phyloP scores from a whole-genome alignment of 2,113 vertebrate genomes.

The Ptilorrhoa leucosticta region DNA sequence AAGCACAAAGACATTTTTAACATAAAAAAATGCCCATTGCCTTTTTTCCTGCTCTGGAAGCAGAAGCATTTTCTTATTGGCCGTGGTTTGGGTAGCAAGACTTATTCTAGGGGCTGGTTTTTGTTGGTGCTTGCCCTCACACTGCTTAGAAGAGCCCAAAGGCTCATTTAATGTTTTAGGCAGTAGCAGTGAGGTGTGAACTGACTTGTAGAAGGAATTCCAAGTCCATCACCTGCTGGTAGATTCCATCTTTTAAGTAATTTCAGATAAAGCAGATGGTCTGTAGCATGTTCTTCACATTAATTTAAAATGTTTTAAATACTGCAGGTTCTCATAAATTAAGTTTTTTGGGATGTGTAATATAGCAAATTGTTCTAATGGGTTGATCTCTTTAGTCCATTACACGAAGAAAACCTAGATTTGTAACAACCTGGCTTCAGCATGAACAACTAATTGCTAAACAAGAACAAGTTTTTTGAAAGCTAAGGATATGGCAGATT shows the following conservation, averaged over 20 bases:
- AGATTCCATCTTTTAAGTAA: not conserved
- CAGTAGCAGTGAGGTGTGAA: not conserved
- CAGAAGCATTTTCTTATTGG: not conserved
- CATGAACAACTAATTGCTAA: not conserved
- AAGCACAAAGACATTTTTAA: not conserved
- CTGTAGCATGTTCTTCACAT: not conserved
- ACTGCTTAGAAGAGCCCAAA: not conserved
- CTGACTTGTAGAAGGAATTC: not conserved
- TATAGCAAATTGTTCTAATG: not conserved
- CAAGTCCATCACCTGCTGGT: not conserved
- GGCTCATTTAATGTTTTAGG: not conserved
- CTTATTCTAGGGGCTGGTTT: not conserved
- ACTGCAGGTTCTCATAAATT: not conserved
- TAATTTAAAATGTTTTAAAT: not conserved
- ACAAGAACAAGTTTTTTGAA: not conserved
- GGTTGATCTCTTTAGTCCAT: not conserved
- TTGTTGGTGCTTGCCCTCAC: not conserved
- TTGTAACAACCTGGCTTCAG: not conserved
- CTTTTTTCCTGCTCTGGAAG: not conserved
- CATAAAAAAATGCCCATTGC: not conserved
- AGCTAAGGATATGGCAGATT: not conserved
- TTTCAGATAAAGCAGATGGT: not conserved
- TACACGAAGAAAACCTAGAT: not conserved
- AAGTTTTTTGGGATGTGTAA: not conserved
- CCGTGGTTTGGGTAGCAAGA: not conserved